phyloP scores from a whole-genome alignment of 2,888 invertebrate genomes.

The Clivina fossor region DNA sequence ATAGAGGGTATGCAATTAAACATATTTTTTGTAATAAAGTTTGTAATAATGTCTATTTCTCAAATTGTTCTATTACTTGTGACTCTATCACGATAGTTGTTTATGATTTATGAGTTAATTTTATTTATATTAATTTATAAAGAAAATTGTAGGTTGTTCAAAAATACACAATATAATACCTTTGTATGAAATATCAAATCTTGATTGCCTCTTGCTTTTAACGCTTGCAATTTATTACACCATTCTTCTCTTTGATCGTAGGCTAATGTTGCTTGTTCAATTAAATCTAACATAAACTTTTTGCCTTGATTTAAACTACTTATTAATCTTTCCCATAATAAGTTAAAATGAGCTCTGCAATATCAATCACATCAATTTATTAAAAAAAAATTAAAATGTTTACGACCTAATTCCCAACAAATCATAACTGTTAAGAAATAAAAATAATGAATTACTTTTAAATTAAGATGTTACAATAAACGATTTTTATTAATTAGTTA shows the following conservation, averaged over 20 bases:
- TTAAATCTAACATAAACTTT: slow-evolving; percentile 78
- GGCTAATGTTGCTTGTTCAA: slow-evolving; percentile 84
- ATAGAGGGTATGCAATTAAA: too few relatives aligned
- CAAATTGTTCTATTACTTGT: too few relatives aligned
- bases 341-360: slow-evolving; percentile 78
- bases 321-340: slow-evolving; percentile 76
- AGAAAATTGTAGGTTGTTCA: background rate
- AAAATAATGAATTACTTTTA: slow-evolving; percentile 8
- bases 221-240: slow-evolving; percentile 74
- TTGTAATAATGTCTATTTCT: too few relatives aligned
- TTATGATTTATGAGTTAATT: too few relatives aligned
- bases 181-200: slow-evolving; percentile 69
- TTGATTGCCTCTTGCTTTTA: slow-evolving; percentile 76
- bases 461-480: slow-evolving; percentile 4
- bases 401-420: too few relatives aligned
- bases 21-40: too few relatives aligned
- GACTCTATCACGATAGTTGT: too few relatives aligned
- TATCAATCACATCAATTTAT: too few relatives aligned
- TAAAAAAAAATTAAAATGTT: too few relatives aligned
- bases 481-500: background rate
- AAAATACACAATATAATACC: slow-evolving; percentile 54
- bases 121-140: background rate
- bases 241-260: slow-evolving; percentile 87
- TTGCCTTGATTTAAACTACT: slow-evolving; percentile 77
- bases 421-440: too few relatives aligned